Evolutionary conservation across 2,797 vertebrate species (phyloP).

Genomic region (Amphiprion clarkii): DNA sequence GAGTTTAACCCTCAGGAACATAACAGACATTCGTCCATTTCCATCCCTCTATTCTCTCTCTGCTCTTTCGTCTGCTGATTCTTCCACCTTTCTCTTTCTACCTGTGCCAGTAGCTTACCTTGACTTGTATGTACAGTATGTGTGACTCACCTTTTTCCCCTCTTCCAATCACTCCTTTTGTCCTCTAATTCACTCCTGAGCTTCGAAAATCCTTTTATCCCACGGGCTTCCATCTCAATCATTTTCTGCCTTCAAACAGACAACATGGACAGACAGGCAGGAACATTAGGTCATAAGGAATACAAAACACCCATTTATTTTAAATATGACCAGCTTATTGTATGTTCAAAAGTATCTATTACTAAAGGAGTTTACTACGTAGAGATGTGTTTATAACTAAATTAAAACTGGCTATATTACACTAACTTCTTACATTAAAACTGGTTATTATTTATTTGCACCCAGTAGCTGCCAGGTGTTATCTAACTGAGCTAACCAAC

Average conservation of each 20-base stretch:
- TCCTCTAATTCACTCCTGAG: slow-evolving; percentile 39
- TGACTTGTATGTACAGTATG: slow-evolving; percentile 75
- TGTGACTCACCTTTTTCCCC: slow-evolving; percentile 56
- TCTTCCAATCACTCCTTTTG: slow-evolving; percentile 17
- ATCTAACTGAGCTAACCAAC: no score
- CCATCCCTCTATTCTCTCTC: slow-evolving; percentile 45
- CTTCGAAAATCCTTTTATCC: slow-evolving; percentile 14
- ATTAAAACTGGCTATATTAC: no score
- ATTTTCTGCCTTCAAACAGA: slow-evolving; percentile 22
- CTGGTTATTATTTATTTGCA: no score
- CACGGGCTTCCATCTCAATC: background rate
- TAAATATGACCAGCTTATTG: no score
- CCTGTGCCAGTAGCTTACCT: slow-evolving; percentile 67
- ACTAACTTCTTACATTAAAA: no score
- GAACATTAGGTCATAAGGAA: no score
- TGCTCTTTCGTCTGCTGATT: slow-evolving; percentile 51
- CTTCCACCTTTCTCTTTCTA: slow-evolving; percentile 35
- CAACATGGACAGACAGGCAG: slow-evolving; percentile 10
- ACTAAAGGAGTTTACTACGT: no score
- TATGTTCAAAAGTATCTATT: no score
- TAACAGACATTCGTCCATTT: slow-evolving; percentile 72
- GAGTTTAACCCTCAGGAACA: slow-evolving; percentile 89
- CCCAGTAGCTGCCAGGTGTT: no score
- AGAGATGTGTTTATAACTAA: no score
- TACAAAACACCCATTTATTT: no score